Evolutionary conservation across 1,140 invertebrate genomes (phyloP), one percentile per base, ranked within the genome.

Genomic region (Drosophila paulistorum): DNA sequence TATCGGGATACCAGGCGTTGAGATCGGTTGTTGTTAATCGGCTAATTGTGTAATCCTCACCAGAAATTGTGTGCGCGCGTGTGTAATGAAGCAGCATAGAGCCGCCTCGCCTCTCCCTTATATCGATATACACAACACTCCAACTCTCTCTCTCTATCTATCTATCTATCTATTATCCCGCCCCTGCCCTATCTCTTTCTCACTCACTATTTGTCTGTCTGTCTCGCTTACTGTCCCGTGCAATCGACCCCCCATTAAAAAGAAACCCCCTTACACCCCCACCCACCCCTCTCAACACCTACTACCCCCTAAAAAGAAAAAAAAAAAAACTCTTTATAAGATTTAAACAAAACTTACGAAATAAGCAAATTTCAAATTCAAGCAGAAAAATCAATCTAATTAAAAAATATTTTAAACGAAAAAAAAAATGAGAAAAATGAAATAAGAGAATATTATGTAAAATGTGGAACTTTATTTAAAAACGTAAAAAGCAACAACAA

Each of bases 331-430:
- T 30, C 65, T 60, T 71, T 68, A 69, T 76, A 72, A 72, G 72
- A 84, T 84, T 82, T 75, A 78, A 86, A 85, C 78, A 81, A 85
- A 85, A 75, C 82, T 85, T 85, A 85, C 75, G 51, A 85, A 81
- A 65, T 86, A 86, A 86, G 82, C 82, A 86, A 85, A 85, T 86
- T 85, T 86, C 77, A 74, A 79, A 51, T 51, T 51, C 20, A 65
- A 71, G 68, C 69, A 65, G 62, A 71, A 68, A 79, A 39, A 71
- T 57, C 60, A 64, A 68, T 71, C 65, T 75, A 82, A 86, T 82
- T 72, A 39, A 39, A 77, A 77, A 68, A 86, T 87, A 86, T 86
- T 82, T 78, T 69, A 75, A 86, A 71, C 63, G 42, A 66, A 62
- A 78, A 70, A 62, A 77, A 85, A 86, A 78, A 39, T 39, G 37